Percentiles rank a stretch among this genome's conserved stretches.
Conservation (phyloP, 2,888 invertebrate species). For the Pseudanteris insignis region DNA sequence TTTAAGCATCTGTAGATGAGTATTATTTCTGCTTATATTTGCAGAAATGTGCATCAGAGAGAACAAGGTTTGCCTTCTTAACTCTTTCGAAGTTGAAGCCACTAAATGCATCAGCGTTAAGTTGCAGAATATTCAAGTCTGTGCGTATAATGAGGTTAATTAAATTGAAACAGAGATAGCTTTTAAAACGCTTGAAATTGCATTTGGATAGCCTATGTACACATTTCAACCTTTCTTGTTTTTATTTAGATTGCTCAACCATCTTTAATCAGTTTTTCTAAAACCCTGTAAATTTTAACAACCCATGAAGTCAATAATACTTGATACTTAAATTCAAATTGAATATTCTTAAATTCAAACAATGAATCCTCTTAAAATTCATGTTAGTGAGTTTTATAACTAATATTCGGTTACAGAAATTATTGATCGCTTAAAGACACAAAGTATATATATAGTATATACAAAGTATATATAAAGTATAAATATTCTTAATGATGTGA, state of each 20-base stretch:
- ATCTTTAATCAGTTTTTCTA: too few relatives aligned
- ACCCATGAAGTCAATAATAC: too few relatives aligned
- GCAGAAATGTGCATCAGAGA: conserved; percentile 24
- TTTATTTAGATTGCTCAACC: not conserved
- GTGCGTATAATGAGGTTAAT: conserved; percentile 44
- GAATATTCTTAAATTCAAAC: too few relatives aligned
- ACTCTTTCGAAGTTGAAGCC: conserved; percentile 36
- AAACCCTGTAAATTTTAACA: too few relatives aligned
- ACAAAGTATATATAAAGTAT: too few relatives aligned
- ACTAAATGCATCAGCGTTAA: conserved; percentile 43
- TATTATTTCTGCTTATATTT: conserved; percentile 41
- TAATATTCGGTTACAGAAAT: too few relatives aligned
- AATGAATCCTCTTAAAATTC: too few relatives aligned
- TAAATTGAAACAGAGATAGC: conserved; percentile 44
- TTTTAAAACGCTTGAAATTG: conserved; percentile 39
- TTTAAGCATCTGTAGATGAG: conserved; percentile 15
- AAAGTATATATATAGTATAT: too few relatives aligned
- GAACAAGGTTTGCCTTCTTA: conserved; percentile 33
- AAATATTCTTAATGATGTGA: too few relatives aligned
- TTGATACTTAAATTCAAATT: not conserved
- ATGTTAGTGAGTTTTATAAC: too few relatives aligned
- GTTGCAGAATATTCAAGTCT: conserved; percentile 40
- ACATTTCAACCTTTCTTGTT: conserved; percentile 25
- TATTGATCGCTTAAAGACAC: too few relatives aligned
- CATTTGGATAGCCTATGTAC: conserved; percentile 21